These are phyloP conservation scores for Zaprionus lachaisei DNA, from an alignment of 1,140 invertebrate species.

Conservation along the genomic window DNA sequence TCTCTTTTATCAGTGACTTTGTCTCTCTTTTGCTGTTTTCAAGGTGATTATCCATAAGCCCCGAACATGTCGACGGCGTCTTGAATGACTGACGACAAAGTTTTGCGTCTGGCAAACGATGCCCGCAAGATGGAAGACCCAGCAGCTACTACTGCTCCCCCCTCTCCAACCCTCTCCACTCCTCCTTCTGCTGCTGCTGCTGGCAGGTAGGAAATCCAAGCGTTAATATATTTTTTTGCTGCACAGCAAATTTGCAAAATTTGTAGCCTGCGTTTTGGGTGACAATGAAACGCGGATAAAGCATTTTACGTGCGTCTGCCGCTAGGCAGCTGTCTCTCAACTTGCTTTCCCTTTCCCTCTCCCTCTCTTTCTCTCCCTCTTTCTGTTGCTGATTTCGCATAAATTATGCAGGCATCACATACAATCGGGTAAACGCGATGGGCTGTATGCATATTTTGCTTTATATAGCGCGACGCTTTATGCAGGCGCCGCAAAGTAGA, in stretches of 20 bases:
- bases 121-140: conserved; percentile 49
- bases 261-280: conserved; percentile 63
- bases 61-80: conserved; percentile 20
- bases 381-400: conserved; percentile 75
- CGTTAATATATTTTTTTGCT: conserved; percentile 61
- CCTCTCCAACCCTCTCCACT: neutral
- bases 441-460: conserved; percentile 27
- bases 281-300: conserved; percentile 81
- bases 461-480: neutral
- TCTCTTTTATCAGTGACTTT: neutral
- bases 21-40: conserved; percentile 38
- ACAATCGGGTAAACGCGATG: conserved; percentile 30
- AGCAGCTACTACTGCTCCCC: neutral
- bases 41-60: conserved; percentile 80
- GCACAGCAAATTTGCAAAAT: conserved; percentile 66
- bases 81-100: conserved; percentile 77
- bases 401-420: conserved; percentile 73
- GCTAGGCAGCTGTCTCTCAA: conserved; percentile 39
- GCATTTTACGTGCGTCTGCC: conserved; percentile 75
- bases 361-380: neutral
- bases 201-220: conserved; percentile 61
- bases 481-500: conserved; percentile 46
- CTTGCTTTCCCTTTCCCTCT: neutral
- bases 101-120: conserved; percentile 54
- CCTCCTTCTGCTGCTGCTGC: neutral